Conservation (phyloP, 2,797 vertebrate species). For the Phalloptychus januarius region DNA sequence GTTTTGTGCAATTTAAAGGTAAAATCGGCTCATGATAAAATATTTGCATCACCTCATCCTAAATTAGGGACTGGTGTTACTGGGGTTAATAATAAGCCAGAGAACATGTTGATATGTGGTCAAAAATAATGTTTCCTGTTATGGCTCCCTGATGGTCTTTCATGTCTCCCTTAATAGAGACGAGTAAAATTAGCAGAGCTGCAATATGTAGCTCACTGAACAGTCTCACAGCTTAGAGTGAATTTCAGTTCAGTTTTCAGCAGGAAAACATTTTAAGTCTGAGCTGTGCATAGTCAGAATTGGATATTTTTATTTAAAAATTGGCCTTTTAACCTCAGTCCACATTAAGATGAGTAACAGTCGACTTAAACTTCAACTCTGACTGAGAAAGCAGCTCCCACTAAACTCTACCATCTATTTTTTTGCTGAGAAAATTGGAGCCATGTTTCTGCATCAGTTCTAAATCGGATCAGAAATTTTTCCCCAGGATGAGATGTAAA, state of each 20-base stretch:
- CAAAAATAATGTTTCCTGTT: slow-evolving; percentile 37
- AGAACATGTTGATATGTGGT: slow-evolving; percentile 7
- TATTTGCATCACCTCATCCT: slow-evolving; percentile 6
- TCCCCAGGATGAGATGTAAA: not conserved
- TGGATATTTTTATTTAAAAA: not conserved
- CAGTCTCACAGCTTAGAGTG: not conserved
- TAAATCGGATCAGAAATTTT: not conserved
- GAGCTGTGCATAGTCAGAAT: not conserved
- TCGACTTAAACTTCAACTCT: not conserved
- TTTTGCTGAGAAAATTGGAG: not conserved
- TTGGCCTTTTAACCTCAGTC: not conserved
- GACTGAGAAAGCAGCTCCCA: not conserved
- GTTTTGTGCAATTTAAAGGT: not conserved
- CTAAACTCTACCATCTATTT: not conserved
- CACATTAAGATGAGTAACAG: not conserved
- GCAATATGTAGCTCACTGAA: slow-evolving; percentile 4
- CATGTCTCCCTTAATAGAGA: slow-evolving; percentile 22
- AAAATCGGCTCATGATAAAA: not conserved
- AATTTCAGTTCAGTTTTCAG: slow-evolving; percentile 2
- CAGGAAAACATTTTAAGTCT: slow-evolving; percentile 11
- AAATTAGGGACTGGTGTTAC: slow-evolving; percentile 18
- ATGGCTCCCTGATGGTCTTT: slow-evolving; percentile 24
- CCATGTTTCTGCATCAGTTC: not conserved
- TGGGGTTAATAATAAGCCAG: slow-evolving; percentile 43
- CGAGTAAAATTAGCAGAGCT: slow-evolving; percentile 49